phyloP scores from a whole-genome alignment of 2,113 vertebrate genomes.

The Sceloporus tristichus region DNA sequence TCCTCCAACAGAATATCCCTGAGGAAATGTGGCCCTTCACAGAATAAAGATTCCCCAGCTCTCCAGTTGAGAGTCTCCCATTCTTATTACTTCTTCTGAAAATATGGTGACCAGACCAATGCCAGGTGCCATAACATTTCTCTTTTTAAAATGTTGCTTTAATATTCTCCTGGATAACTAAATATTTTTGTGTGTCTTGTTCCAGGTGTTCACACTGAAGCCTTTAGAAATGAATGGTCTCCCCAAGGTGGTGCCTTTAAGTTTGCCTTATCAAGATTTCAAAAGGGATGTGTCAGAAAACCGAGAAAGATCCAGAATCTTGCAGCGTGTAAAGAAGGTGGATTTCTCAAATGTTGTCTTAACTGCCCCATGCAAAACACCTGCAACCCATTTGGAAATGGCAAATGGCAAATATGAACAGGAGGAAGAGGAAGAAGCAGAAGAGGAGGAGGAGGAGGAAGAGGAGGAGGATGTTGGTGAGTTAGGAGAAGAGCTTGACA shows the following conservation, averaged over 20 bases:
- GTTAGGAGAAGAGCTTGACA: constrained; percentile 80
- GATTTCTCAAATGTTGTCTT: constrained; percentile 91
- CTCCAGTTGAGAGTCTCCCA: not conserved
- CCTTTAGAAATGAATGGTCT: constrained; percentile 82
- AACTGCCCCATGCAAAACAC: constrained; percentile 77
- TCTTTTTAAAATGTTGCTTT: constrained; percentile 10
- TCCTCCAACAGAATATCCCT: not conserved
- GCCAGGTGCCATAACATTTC: not conserved
- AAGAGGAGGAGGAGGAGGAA: constrained; percentile 63
- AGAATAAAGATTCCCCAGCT: not conserved
- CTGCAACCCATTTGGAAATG: constrained; percentile 71
- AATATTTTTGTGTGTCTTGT: constrained; percentile 55
- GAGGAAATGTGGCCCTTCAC: not conserved
- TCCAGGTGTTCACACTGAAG: constrained; percentile 82
- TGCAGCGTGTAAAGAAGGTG: constrained; percentile 87
- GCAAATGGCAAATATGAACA: constrained; percentile 68
- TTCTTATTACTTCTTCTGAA: not conserved
- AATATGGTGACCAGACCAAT: not conserved
- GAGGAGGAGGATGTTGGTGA: constrained; percentile 76
- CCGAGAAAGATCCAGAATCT: constrained; percentile 84
- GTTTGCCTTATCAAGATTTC: constrained; percentile 90
- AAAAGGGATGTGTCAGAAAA: constrained; percentile 85
- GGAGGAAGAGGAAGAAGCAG: constrained; percentile 43
- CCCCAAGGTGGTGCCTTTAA: constrained; percentile 83
- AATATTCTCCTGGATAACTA: constrained; percentile 13